Percentiles rank a stretch among this genome's conserved stretches.
Evolutionary conservation across 2,797 vertebrate species (phyloP).

Genomic region (Passerculus sandwichensis): DNA sequence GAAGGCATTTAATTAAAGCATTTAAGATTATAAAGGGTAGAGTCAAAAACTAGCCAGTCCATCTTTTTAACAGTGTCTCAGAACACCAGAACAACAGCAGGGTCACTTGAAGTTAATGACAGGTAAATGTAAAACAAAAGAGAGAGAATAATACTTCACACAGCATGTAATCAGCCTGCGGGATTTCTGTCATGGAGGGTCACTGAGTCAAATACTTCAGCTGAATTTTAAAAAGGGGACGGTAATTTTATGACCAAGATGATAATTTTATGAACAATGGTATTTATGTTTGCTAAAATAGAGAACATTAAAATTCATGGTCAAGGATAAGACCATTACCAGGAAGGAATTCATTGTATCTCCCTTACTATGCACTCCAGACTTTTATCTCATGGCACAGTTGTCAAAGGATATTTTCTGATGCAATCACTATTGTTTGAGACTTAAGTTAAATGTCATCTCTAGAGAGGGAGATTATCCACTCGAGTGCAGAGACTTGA

Average conservation of each 20-base stretch:
- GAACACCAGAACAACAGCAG: conserved; percentile 64
- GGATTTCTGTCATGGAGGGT: conserved; percentile 71
- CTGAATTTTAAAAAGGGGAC: conserved; percentile 60
- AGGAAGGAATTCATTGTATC: not conserved
- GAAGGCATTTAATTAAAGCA: conserved; percentile 73
- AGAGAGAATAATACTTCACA: conserved; percentile 70
- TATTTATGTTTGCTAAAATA: conserved; percentile 62
- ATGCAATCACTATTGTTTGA: not conserved
- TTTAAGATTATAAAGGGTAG: conserved; percentile 69
- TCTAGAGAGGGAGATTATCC: not conserved
- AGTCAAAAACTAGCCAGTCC: conserved; percentile 67
- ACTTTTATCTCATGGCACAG: not conserved
- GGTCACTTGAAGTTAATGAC: conserved; percentile 75
- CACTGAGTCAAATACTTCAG: conserved; percentile 59
- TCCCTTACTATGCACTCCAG: not conserved
- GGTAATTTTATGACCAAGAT: conserved; percentile 50
- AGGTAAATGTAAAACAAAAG: conserved; percentile 77
- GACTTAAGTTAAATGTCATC: not conserved
- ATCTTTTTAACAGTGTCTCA: conserved; percentile 68
- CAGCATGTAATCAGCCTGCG: conserved; percentile 71
- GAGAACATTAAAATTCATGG: conserved; percentile 34
- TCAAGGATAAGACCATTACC: not conserved
- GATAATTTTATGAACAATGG: conserved; percentile 57
- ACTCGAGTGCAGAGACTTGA: not conserved
- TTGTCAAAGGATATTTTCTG: not conserved